Base-by-base conservation (phyloP, 2,888 invertebrate genomes). In the Nemurella pictetii region DNA sequence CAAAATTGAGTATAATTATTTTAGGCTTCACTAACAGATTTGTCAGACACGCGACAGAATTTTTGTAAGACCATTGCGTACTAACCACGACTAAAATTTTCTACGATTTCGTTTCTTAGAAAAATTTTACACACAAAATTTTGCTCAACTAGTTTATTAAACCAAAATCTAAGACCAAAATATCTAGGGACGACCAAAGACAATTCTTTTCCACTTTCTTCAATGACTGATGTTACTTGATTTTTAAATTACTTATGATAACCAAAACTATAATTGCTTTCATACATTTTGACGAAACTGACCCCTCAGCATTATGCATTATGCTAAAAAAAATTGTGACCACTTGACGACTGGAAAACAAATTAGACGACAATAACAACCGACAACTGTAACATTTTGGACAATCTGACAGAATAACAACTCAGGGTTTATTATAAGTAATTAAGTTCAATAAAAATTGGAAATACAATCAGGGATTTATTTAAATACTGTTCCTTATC, bases 51-150 rank as follows among this genome's bases (percentile, higher is more conserved):
- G 55, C 9, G 55, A 15, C 55, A 55, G 55, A 55, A n/a, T n/a
- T n/a, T n/a, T n/a, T n/a, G n/a, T n/a, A 55, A 55, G 35, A 4
- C 35, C 9, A 55, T 7, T 20, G 20, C 55, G 55, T n/a, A 55
- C 55, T 55, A 55, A 55, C 55, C 35, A 55, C 55, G 55, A 55
- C 55, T 55, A 81, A 36, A 81, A 36, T 81, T 81, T 36, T 81
- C 55, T n/a, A 27, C 36, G 81, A 81, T 81, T 81, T 36, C 25
- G 30, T 36, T 35, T 78, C 30, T 29, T 78, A 26, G 81, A 81
- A 32, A 2, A 81, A 81, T 81, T 78, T 81, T 35, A 81, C 81
- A 81, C 81, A 81, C 81, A 81, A 81, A 81, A 81, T 81, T 78
- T 81, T 81, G 81, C 81, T 81, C 35, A 81, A 81, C 81, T 81